Percentiles rank a stretch among this genome's conserved stretches.
These are phyloP conservation scores for Danio albolineatus DNA, from an alignment of 2,797 vertebrate genomes.

Conservation along the genomic window DNA sequence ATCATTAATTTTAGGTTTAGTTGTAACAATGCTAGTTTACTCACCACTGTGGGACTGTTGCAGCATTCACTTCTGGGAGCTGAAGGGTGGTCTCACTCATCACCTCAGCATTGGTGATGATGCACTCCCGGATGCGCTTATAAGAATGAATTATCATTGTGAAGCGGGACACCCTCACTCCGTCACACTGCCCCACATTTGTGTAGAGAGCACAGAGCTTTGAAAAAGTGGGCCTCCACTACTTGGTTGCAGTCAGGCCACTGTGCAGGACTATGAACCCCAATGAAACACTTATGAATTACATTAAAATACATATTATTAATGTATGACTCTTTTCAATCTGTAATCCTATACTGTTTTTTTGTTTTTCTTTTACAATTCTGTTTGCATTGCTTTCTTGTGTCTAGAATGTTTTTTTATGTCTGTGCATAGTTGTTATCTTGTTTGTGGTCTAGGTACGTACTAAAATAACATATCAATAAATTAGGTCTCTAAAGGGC, in stretches of 20 bases:
- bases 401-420: neutral
- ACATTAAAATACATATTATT: neutral
- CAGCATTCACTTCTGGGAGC: neutral
- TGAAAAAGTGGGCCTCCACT: neutral
- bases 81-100: neutral
- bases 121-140: neutral
- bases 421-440: neutral
- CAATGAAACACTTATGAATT: neutral
- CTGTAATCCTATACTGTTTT: neutral
- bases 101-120: constrained; percentile 3
- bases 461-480: neutral
- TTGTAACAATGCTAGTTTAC: neutral
- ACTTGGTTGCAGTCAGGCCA: neutral
- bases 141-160: neutral
- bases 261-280: neutral
- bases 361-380: neutral
- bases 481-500: neutral
- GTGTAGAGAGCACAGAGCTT: neutral
- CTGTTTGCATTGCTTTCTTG: neutral
- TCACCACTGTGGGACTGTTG: constrained; percentile 5
- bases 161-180: neutral
- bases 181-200: neutral
- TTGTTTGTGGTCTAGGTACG: neutral
- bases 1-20: neutral
- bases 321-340: too few relatives aligned